Evolutionary conservation across 2,113 vertebrate genomes (phyloP), one percentile per base, ranked within the genome.

Genomic region (Prinia subflava): DNA sequence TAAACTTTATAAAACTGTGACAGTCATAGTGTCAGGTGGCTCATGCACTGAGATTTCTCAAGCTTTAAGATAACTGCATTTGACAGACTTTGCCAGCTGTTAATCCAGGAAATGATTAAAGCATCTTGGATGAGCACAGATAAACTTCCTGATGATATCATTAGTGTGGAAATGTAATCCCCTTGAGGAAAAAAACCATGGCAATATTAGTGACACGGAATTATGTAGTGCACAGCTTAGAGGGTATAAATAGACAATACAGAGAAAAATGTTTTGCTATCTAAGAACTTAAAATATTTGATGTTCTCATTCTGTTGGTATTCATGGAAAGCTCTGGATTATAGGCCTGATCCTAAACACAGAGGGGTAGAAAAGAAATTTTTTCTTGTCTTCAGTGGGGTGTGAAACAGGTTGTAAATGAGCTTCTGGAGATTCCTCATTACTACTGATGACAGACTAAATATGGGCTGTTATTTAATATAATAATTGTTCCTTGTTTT

Each of bases 141-240:
- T 88, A 88, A 92, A 83, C 47, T 90, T 93, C 91, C 37, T 92
- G 56, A 75, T 80, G 15, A 17, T 77, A 84, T 62, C 57, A 44
- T 87, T 76, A 89, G 35, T 31, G 63, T 88, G 71, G 79, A 74
- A 94, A 81, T 49, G 10, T 64, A 93, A 90, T 63, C 41, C 19
- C n/a, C 60, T 52, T 37, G 50, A 71, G 59, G 39, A 5, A 21
- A 53, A 75, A 71, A 71, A 31, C 0, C 59, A 60, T 78, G n/a
- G 49, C 49, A 47, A 39, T 0, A 0, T 90, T 70, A 77, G 52
- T 78, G 73, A 75, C 1, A 4, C 56, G 60, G 47, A 65, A 59
- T 83, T 77, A 87, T 33, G 11, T 18, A 23, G 28, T 46, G 17
- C n/a, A 63, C 18, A 53, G 27, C 5, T 50, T 80, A 55, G 52